Evolutionary conservation across 2,797 vertebrate species (phyloP).

Genomic region (Pempheris klunzingeri): DNA sequence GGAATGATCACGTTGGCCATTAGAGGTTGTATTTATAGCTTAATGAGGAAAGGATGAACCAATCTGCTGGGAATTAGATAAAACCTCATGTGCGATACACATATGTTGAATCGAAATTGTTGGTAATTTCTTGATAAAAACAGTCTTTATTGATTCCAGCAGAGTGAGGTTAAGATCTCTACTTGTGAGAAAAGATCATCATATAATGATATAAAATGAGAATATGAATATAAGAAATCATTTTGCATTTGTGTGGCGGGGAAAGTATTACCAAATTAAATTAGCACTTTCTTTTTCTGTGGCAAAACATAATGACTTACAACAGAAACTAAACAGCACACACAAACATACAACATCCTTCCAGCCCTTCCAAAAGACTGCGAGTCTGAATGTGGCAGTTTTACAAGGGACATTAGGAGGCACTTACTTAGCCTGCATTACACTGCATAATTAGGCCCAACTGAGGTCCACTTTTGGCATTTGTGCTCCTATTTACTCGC

Average conservation of each 20-base stretch:
- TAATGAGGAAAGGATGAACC: neutral
- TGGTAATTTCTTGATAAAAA: slow-evolving; percentile 20
- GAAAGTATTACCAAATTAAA: neutral
- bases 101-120: slow-evolving; percentile 10
- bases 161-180: neutral
- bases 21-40: slow-evolving; percentile 36
- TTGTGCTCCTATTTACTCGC: slow-evolving; percentile 63
- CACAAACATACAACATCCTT: neutral
- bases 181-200: neutral
- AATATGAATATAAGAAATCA: neutral
- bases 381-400: slow-evolving; percentile 48
- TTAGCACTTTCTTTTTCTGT: neutral
- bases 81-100: neutral
- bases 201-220: neutral
- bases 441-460: slow-evolving; percentile 57
- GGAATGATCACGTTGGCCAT: slow-evolving; percentile 12
- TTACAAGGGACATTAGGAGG: slow-evolving; percentile 57
- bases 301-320: neutral
- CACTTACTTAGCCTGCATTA: slow-evolving; percentile 42
- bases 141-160: slow-evolving; percentile 3
- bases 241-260: slow-evolving; percentile 1
- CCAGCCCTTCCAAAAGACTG: slow-evolving; percentile 6
- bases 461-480: slow-evolving; percentile 59
- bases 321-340: slow-evolving; percentile 4
- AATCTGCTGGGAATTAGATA: neutral